Percentiles rank a stretch among this genome's conserved stretches.
Evolutionary conservation across 2,888 invertebrate species (phyloP).

Genomic region (Emmelina monodactyla): DNA sequence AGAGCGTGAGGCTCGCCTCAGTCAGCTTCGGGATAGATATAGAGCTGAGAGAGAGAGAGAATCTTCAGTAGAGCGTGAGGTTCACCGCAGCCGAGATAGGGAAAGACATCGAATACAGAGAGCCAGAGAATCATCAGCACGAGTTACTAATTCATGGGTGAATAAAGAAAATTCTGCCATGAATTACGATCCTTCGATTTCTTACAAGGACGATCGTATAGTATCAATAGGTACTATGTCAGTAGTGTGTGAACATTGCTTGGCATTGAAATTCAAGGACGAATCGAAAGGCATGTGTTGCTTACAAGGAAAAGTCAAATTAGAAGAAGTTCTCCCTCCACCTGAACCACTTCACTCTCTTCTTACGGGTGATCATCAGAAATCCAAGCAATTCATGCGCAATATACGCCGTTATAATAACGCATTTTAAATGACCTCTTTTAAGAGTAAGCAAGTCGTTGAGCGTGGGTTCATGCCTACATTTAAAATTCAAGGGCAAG

Average conservation of each 20-base stretch:
- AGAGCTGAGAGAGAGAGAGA: conserved; percentile 4
- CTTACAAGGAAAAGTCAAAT: conserved; percentile 16
- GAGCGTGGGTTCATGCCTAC: conserved; percentile 16
- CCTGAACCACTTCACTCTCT: conserved; percentile 16
- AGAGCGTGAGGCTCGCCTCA: conserved; percentile 12
- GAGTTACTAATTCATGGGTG: conserved; percentile 11
- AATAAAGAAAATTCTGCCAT: conserved; percentile 5
- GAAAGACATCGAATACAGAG: conserved; percentile 14
- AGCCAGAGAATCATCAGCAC: conserved; percentile 13
- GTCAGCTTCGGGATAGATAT: conserved; percentile 13
- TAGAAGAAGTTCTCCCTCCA: conserved; percentile 14
- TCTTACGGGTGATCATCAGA: conserved; percentile 15
- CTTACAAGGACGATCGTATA: conserved; percentile 17
- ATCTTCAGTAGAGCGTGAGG: no score
- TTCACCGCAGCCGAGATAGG: conserved; percentile 7
- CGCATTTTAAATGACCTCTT: conserved; percentile 20
- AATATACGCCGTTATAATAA: conserved; percentile 18
- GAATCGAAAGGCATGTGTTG: conserved; percentile 16
- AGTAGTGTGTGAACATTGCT: conserved; percentile 18
- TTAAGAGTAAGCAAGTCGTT: conserved; percentile 15
- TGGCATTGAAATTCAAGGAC: conserved; percentile 14
- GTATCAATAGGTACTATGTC: conserved; percentile 17
- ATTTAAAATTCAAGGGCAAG: conserved; percentile 17
- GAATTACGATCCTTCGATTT: conserved; percentile 16
- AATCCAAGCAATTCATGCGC: conserved; percentile 17